Evolutionary conservation across 2,888 invertebrate species (phyloP), one percentile per base, ranked within the genome.

Genomic region (Steinernema carpocapsae): DNA sequence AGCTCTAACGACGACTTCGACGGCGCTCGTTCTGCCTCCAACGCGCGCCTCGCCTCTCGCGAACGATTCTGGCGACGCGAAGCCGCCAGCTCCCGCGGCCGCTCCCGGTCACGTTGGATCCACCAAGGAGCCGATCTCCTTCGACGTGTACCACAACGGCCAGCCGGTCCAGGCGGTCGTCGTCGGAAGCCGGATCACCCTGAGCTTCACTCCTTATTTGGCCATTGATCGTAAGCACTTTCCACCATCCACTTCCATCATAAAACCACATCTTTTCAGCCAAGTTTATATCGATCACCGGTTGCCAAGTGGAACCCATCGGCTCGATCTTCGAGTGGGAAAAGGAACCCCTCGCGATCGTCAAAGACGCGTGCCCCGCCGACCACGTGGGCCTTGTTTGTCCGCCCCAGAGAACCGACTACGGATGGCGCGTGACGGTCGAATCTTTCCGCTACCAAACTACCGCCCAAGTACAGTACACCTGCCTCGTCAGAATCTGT

Each of bases 391-490:
- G 87, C 6, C 77, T 87, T 6, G 87, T 86, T 1, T 87, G 87
- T 48, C 87, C 86, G 1, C 86, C 87, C 22, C 81, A 81, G 19
- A 77, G 80, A 19, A 86, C 85, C 0, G 85, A 87, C 52, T 85
- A 80, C 76, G 87, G 87, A 45, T 81, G 86, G n/a, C 74, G 83
- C 72, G 86, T 88, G 26, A 82, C 84, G 7, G 85, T 87, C 70
- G 87, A 87, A 75, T 82, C 87, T n/a, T 87, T 87, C 80, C 82
- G 87, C 26, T 88, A 88, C 72, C 88, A 88, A 75, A 84, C 86
- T 19, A 87, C 87, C 6, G 84, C 85, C n/a, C 84, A 86, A 52
- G 82, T 87, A 10, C 84, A 85, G 75, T 88, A 87, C 78, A 84
- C 84, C 10, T 87, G 87, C 76, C 78, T 87, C 10, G 80, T 87